phyloP scores from a whole-genome alignment of 35 echinoderm and acorn worm species.

The Stichopus chloronotus region DNA sequence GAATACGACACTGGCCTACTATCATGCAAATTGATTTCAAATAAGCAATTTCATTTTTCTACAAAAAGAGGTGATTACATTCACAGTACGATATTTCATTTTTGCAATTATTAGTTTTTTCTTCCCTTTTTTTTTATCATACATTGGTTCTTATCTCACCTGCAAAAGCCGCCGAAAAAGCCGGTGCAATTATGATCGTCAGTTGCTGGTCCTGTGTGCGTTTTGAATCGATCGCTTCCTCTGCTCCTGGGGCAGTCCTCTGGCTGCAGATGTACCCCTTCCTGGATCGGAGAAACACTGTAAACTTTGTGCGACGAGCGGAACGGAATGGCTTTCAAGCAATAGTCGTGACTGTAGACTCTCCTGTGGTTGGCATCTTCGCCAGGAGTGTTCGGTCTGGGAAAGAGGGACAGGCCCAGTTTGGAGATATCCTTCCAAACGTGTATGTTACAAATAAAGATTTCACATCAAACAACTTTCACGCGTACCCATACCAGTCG shows the following conservation, averaged over 20 bases:
- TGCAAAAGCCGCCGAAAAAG: not conserved
- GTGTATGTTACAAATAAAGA: not conserved
- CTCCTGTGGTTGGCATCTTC: slow-evolving; percentile 22
- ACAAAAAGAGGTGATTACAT: not conserved
- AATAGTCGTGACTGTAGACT: slow-evolving; percentile 81
- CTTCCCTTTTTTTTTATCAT: not conserved
- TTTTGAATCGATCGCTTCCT: slow-evolving; percentile 25
- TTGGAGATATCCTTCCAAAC: not conserved
- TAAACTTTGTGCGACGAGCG: slow-evolving; percentile 55
- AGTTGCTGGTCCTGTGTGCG: slow-evolving; percentile 2
- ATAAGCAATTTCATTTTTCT: not conserved
- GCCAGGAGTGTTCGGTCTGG: not conserved
- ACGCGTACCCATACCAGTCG: not conserved
- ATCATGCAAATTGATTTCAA: not conserved
- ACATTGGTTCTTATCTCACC: not conserved
- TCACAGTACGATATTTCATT: not conserved
- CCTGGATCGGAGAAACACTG: slow-evolving; percentile 25
- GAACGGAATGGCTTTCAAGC: slow-evolving; percentile 66
- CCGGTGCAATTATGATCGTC: slow-evolving; percentile 4
- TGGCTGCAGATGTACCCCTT: slow-evolving; percentile 80
- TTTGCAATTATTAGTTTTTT: not conserved
- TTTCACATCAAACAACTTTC: not conserved
- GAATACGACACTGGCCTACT: not conserved
- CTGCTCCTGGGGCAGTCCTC: slow-evolving; percentile 17
- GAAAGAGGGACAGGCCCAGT: not conserved